phyloP scores from a whole-genome alignment of 2,888 invertebrate genomes.

The Callinectes sapidus region DNA sequence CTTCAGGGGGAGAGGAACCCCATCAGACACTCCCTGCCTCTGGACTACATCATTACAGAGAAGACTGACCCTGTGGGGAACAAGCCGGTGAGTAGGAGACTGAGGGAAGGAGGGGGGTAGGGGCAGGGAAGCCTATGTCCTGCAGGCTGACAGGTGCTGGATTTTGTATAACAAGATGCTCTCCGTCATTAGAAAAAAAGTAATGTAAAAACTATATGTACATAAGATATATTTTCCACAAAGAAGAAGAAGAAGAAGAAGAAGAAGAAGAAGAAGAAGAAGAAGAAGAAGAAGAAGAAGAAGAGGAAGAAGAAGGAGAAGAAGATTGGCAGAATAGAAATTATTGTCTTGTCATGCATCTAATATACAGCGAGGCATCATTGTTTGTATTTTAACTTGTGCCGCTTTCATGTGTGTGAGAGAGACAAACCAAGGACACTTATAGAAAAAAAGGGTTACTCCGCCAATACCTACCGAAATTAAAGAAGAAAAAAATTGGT shows the following conservation, averaged over 20 bases:
- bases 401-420: neutral
- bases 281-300: too few species aligned
- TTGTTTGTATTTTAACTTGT: neutral
- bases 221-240: neutral
- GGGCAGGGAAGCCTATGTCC: neutral
- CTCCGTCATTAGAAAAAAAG: neutral
- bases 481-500: too few species aligned
- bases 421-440: too few species aligned
- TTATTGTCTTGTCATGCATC: neutral
- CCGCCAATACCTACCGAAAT: too few species aligned
- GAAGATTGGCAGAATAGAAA: neutral
- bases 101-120: neutral
- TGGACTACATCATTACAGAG: constrained; percentile 52
- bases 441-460: too few species aligned
- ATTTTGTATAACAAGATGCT: neutral
- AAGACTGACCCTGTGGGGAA: constrained; percentile 29
- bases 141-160: neutral
- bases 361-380: neutral
- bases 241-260: neutral
- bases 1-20: constrained; percentile 62
- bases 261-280: neutral
- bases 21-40: constrained; percentile 68
- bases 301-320: neutral
- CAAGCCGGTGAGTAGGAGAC: neutral
- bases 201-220: neutral